Base-by-base conservation (phyloP, 1,140 invertebrate species). In the Lucilia sericata region DNA sequence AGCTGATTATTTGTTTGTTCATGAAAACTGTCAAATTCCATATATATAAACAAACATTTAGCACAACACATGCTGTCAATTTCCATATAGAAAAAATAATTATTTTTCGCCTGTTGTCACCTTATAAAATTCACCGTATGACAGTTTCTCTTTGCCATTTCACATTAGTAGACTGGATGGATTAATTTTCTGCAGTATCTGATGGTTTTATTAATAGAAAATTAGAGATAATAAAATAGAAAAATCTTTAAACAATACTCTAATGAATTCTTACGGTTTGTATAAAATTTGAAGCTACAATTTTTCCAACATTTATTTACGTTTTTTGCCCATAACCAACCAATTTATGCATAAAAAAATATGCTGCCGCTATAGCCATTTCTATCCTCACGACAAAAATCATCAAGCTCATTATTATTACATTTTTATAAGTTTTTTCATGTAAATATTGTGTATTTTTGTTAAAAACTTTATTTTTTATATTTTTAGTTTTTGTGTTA, bases 401-500 rank as follows among this genome's bases (percentile, higher is more conserved):
- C 74, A 36, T 76, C 76, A 80, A 21, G n/a, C 42, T 49, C 19
- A 49, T 49, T 30, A 30, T 30, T 30, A 30, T 47, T 42, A 42
- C 7, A 42, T 78, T 42, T 49, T 78, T n/a, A 19, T 78, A 19
- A 47, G n/a, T 78, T 80, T 42, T 14, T 80, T 49, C 51, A 21
- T 80, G 76, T 80, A 80, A 80, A 80, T 80, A 80, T 19, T 80
- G 76, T 80, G 4, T 51, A 80, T 51, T 80, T 80, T 80, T 51
- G 42, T 80, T 80, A 80, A 70, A 70, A 70, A 49, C 17, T 80
- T 80, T 21, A 47, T 47, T 80, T 80, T 80, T 80, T 49, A 49
- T 80, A 47, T 80, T 80, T 80, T 80, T 80, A 80, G 76, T 80
- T 80, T 80, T 49, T 80, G 76, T 80, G 76, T 80, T 51, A 80